Percentiles rank a stretch among this genome's conserved stretches.
Conservation (phyloP, 2,888 invertebrate genomes). For the Catocala fraxini region DNA sequence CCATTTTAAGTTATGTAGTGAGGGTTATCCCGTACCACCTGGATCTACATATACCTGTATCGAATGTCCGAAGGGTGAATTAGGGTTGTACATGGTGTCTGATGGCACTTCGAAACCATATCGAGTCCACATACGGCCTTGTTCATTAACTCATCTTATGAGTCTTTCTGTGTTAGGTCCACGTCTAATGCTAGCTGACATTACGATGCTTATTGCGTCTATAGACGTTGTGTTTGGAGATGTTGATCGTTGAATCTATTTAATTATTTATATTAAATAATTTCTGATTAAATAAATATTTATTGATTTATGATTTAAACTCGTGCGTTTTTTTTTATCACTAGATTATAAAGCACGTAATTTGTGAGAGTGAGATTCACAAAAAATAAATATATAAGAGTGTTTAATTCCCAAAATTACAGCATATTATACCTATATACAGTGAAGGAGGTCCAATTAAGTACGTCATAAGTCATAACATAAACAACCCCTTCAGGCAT, state of each 20-base stretch:
- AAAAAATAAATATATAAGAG: no score
- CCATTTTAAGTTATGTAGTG: slow-evolving; percentile 95
- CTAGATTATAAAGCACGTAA: no score
- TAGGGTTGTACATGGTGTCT: slow-evolving; percentile 95
- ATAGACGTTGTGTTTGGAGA: slow-evolving; percentile 89
- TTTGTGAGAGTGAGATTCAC: no score
- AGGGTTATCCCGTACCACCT: slow-evolving; percentile 94
- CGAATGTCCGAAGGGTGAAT: slow-evolving; percentile 95
- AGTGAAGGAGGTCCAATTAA: no score
- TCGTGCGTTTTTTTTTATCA: no score
- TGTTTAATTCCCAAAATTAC: no score
- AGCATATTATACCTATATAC: no score
- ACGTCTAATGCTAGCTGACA: slow-evolving; percentile 92
- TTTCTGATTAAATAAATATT: no score
- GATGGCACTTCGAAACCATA: slow-evolving; percentile 94
- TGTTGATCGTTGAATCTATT: slow-evolving; percentile 83
- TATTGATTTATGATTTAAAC: no score
- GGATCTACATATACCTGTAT: slow-evolving; percentile 93
- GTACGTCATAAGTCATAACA: no score
- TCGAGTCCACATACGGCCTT: slow-evolving; percentile 88
- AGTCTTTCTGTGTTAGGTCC: slow-evolving; percentile 89
- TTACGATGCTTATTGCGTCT: slow-evolving; percentile 92
- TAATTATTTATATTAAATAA: no score
- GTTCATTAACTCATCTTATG: slow-evolving; percentile 89
- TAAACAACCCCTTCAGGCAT: no score